These are phyloP conservation scores for Axinella damicornis DNA, from an alignment of 37 sponge, comb jelly and placozoan genomes.

Conservation along the genomic window DNA sequence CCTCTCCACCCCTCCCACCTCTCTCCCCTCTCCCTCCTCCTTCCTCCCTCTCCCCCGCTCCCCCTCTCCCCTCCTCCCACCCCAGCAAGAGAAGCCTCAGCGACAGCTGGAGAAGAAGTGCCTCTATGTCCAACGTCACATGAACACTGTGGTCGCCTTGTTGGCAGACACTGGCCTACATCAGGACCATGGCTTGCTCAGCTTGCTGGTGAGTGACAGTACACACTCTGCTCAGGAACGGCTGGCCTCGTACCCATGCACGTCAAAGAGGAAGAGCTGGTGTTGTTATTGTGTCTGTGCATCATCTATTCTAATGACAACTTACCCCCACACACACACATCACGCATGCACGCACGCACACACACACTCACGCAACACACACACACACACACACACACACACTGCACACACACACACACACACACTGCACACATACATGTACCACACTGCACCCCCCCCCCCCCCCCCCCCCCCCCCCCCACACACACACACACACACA, in stretches of 20 bases:
- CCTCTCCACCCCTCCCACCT: not conserved
- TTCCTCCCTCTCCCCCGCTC: not conserved
- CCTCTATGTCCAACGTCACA: constrained; percentile 58
- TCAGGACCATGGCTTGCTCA: constrained; percentile 34
- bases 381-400: no score
- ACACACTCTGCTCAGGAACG: no score
- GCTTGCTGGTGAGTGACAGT: constrained; percentile 35
- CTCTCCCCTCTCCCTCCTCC: not conserved
- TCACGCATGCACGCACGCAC: no score
- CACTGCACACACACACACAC: no score
- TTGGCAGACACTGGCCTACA: constrained; percentile 57
- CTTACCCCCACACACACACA: no score
- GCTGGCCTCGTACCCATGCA: no score
- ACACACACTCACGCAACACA: no score
- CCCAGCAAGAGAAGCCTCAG: no score
- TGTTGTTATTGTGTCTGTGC: no score
- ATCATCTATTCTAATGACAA: no score
- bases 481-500: not conserved
- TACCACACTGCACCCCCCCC: not conserved
- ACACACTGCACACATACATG: no score
- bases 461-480: not conserved
- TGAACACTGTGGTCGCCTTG: constrained; percentile 58
- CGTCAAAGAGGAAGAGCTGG: no score
- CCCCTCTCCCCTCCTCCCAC: not conserved
- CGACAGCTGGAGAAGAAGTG: constrained; percentile 20